Evolutionary conservation across 2,797 vertebrate genomes (phyloP).

Genomic region (Coendou prehensilis): DNA sequence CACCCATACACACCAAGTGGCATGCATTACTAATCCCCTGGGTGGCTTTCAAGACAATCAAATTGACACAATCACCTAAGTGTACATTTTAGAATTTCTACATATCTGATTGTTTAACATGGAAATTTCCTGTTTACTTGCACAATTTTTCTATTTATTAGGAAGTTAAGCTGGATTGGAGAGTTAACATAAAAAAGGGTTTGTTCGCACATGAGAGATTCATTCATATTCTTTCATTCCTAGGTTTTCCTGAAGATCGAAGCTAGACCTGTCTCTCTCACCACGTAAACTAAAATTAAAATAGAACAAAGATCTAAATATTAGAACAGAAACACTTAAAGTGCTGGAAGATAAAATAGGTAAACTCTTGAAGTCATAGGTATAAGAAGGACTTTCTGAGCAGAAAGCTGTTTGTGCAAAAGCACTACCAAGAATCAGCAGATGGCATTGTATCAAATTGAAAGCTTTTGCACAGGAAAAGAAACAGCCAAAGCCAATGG

Average conservation of each 20-base stretch:
- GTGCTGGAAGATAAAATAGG: not conserved
- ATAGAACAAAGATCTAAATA: not conserved
- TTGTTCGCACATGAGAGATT: not conserved
- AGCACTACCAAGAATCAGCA: not conserved
- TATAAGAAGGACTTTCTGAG: not conserved
- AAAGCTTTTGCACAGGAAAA: not conserved
- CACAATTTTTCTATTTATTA: not conserved
- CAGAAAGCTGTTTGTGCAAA: not conserved
- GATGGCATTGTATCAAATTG: not conserved
- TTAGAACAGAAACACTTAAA: not conserved
- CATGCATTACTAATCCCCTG: not conserved
- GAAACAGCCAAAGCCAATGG: not conserved
- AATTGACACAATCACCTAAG: not conserved
- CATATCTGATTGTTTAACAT: not conserved
- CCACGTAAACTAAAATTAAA: not conserved
- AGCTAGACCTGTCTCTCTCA: not conserved
- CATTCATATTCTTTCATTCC: not conserved
- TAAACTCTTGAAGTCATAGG: not conserved
- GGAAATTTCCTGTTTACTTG: not conserved
- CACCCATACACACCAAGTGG: not conserved
- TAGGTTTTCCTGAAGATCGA: not conserved
- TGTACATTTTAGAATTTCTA: not conserved
- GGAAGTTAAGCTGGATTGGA: not conserved
- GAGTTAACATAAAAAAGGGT: not conserved
- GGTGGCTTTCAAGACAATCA: not conserved